phyloP scores from a whole-genome alignment of 2,888 invertebrate species.

The Sesia bembeciformis region DNA sequence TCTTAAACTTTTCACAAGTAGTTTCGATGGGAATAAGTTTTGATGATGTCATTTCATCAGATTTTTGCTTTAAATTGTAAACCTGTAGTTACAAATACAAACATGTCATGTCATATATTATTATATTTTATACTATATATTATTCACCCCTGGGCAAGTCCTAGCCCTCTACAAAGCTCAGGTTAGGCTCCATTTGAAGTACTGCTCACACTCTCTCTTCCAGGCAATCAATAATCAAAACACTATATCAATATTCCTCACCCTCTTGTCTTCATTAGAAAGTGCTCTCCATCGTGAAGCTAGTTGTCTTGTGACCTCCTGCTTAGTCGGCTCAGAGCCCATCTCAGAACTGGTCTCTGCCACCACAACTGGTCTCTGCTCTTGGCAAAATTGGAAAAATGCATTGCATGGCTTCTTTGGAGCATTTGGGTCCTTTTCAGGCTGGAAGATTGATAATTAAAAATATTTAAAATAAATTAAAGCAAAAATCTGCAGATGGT shows the following conservation, averaged over 20 bases:
- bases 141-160: too few relatives aligned
- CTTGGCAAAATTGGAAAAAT: conserved; percentile 87
- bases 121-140: too few relatives aligned
- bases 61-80: too few relatives aligned
- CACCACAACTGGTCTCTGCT: conserved; percentile 82
- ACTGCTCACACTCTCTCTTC: neutral
- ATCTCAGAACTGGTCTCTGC: conserved; percentile 77
- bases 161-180: too few relatives aligned
- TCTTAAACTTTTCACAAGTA: too few relatives aligned
- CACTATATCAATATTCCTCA: conserved; percentile 25
- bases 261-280: conserved; percentile 80
- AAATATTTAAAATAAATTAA: neutral
- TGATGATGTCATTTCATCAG: too few relatives aligned
- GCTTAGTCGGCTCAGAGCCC: conserved; percentile 81
- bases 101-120: too few relatives aligned
- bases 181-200: neutral
- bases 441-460: conserved; percentile 27
- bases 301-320: conserved; percentile 82
- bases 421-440: conserved; percentile 80
- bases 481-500: too few relatives aligned
- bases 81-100: too few relatives aligned
- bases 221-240: too few relatives aligned
- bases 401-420: conserved; percentile 87
- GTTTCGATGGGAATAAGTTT: too few relatives aligned
- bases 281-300: conserved; percentile 84